Base-by-base conservation (phyloP, 2,888 invertebrate genomes). In the Pristionchus arcanus region DNA sequence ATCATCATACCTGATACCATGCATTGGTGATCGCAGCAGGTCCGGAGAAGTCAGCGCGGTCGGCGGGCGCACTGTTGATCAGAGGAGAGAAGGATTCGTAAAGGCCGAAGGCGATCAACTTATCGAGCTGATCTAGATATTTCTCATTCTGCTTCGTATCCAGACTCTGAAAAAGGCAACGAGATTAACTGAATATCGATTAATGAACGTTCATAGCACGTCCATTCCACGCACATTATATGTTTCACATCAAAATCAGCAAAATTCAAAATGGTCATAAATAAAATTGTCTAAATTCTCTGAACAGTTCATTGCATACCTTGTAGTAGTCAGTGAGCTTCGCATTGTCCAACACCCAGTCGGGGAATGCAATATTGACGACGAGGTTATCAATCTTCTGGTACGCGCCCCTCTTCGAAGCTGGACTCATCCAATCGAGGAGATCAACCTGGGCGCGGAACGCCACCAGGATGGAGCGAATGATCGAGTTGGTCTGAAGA, bases 301-400 rank as follows among this genome's bases (percentile, higher is more conserved):
- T n/a, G n/a, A n/a, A n/a, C n/a, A n/a, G n/a, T n/a, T n/a, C n/a
- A n/a, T n/a, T n/a, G n/a, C n/a, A n/a, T n/a, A 63, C 89, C 31
- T 87, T 42, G 85, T 94, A 92, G 89, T 93, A 94, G n/a, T 34
- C 55, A 28, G 89, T 91, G 7, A 94, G 91, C 16, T 91, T 77
- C 0, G 19, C 53, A 77, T 94, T 92, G 81, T 94, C 91, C 16
- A 91, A 89, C 81, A 94, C 91, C 90, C 91, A 94, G 87, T 93
- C 93, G 2, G 94, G 94, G 86, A 92, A 94, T 37, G 93, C 94
- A 71, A 94, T 92, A 90, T 94, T 94, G 86, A 92, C 92, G 34
- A 92, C 92, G 15, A 94, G 92, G 59, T 94, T 92, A 85, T 92
- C 92, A 74, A 94, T 93, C 90, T 94, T 94, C 88, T 88, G 87